Percentiles rank a stretch among this genome's conserved stretches.
phyloP scores from a whole-genome alignment of 2,888 invertebrate genomes.

The Selenia dentaria region DNA sequence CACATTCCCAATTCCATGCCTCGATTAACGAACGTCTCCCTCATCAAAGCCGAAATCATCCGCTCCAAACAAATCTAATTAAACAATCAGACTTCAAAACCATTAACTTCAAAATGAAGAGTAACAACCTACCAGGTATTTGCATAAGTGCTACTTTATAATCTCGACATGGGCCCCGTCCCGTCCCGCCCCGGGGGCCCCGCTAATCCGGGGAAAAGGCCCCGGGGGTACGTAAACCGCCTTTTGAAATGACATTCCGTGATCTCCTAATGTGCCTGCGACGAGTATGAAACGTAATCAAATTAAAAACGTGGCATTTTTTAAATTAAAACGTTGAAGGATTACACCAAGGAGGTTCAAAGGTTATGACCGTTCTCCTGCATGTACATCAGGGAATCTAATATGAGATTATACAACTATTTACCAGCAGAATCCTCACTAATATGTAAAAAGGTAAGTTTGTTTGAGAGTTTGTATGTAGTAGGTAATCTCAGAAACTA shows the following conservation, averaged over 20 bases:
- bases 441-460: no score
- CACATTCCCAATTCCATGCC: no score
- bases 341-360: background rate
- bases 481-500: no score
- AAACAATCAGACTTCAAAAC: slow-evolving; percentile 15
- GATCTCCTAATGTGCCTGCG: slow-evolving; percentile 34
- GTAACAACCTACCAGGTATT: slow-evolving; percentile 26
- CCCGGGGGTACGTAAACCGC: slow-evolving; percentile 33
- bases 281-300: slow-evolving; percentile 22
- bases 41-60: background rate
- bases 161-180: background rate
- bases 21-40: no score
- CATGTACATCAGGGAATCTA: no score
- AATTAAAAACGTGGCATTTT: slow-evolving; percentile 16
- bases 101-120: slow-evolving; percentile 30
- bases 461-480: no score
- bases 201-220: slow-evolving; percentile 5
- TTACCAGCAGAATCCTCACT: no score
- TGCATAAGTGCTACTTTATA: slow-evolving; percentile 36
- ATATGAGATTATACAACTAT: no score
- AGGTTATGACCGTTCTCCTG: no score
- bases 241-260: slow-evolving; percentile 39
- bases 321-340: slow-evolving; percentile 1
- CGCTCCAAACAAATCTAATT: slow-evolving; percentile 20
- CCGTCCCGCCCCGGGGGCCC: background rate